These are phyloP conservation scores for Gnatocerus cornutus DNA, from an alignment of 2,888 invertebrate species.

Conservation along the genomic window DNA sequence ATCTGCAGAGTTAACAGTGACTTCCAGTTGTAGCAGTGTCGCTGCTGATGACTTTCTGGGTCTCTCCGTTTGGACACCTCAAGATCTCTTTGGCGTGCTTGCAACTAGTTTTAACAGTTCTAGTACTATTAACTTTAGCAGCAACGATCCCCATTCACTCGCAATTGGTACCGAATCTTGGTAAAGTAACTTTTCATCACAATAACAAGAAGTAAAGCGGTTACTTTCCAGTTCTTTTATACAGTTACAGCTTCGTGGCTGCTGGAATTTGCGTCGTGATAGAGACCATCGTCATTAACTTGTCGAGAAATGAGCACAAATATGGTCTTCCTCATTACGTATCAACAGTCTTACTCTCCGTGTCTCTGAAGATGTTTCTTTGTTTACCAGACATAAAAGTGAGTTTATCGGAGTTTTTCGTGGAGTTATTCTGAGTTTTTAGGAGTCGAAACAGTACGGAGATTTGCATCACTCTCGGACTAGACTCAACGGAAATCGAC, in stretches of 20 bases:
- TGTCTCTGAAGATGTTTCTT: constrained; percentile 59
- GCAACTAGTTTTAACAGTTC: constrained; percentile 62
- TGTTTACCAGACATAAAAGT: constrained; percentile 64
- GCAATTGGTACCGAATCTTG: constrained; percentile 64
- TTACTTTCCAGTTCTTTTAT: constrained; percentile 64
- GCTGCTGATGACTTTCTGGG: constrained; percentile 66
- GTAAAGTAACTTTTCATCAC: constrained; percentile 54
- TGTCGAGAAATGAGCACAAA: constrained; percentile 61
- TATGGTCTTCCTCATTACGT: constrained; percentile 60
- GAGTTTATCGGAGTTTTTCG: constrained; percentile 26
- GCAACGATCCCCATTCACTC: constrained; percentile 63
- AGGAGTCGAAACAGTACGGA: constrained; percentile 62
- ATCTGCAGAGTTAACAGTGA: too few relatives aligned
- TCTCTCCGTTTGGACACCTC: constrained; percentile 64
- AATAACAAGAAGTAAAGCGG: neutral
- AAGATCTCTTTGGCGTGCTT: constrained; percentile 65
- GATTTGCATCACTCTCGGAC: constrained; percentile 56
- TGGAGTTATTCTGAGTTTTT: neutral
- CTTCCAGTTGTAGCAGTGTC: constrained; percentile 63
- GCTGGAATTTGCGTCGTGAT: constrained; percentile 61
- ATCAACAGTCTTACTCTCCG: constrained; percentile 60
- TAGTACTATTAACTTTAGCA: constrained; percentile 62
- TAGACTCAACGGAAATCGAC: constrained; percentile 56
- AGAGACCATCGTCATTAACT: constrained; percentile 64
- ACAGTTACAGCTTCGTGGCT: constrained; percentile 62